Percentiles rank a stretch among this genome's conserved stretches.
These are phyloP conservation scores for Platerodrilus igneus DNA, from an alignment of 2,888 invertebrate genomes.

Conservation along the genomic window DNA sequence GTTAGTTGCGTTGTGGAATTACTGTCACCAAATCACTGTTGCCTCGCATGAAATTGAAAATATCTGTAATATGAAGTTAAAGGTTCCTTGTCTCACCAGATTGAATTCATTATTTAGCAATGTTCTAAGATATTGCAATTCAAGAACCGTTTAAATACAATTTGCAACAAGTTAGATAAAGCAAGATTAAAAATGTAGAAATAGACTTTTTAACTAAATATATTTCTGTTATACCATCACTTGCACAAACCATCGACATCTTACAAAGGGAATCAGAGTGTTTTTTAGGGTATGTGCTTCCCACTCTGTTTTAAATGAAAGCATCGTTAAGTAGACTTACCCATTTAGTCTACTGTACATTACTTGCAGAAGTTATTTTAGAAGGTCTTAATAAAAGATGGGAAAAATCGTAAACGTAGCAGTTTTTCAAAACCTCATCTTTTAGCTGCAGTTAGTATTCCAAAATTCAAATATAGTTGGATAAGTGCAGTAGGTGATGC, in stretches of 20 bases:
- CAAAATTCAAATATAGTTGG: no score
- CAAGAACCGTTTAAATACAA: background rate
- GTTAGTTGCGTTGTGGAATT: constrained; percentile 7
- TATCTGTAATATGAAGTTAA: constrained; percentile 6
- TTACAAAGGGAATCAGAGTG: constrained; percentile 4
- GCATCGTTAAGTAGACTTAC: background rate
- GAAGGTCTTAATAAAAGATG: no score
- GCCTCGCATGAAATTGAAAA: constrained; percentile 5
- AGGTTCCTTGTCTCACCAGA: constrained; percentile 1
- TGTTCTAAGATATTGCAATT: background rate
- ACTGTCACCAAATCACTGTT: constrained; percentile 5
- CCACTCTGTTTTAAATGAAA: constrained; percentile 7
- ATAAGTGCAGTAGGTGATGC: no score
- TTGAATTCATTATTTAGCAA: constrained; percentile 6
- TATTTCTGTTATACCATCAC: constrained; percentile 1
- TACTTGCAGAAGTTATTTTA: constrained; percentile 2
- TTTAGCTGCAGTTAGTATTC: no score
- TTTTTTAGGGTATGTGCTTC: constrained; percentile 6
- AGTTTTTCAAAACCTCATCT: no score
- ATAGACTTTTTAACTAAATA: constrained; percentile 4
- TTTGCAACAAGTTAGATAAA: constrained; percentile 1
- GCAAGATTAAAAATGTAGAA: constrained; percentile 5
- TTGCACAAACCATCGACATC: constrained; percentile 7
- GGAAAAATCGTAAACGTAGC: background rate
- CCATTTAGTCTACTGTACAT: constrained; percentile 2